phyloP scores from a whole-genome alignment of 1,140 invertebrate genomes.

The Diorhabda elongata region DNA sequence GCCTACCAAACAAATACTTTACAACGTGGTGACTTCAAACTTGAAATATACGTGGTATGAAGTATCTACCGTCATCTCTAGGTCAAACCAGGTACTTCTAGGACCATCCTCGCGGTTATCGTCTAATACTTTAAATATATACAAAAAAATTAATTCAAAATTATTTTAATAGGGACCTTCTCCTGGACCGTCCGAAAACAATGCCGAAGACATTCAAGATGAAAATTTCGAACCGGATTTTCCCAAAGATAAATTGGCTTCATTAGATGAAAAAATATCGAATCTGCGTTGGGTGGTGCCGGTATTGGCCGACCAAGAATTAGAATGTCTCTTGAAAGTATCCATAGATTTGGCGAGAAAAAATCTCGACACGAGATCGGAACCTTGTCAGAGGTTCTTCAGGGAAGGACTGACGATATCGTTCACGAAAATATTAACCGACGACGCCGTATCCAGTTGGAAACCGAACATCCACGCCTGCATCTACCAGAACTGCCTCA shows the following conservation, averaged over 20 bases:
- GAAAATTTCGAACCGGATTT: conserved; percentile 67
- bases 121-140: neutral
- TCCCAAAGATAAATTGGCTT: conserved; percentile 78
- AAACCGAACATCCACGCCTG: conserved; percentile 95
- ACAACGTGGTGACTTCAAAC: too few species aligned
- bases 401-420: conserved; percentile 90
- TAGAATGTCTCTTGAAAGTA: conserved; percentile 86
- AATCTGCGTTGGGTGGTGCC: conserved; percentile 95
- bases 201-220: conserved; percentile 48
- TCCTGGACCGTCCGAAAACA: conserved; percentile 50
- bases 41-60: too few species aligned
- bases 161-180: conserved; percentile 17
- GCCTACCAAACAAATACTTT: too few species aligned
- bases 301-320: conserved; percentile 91
- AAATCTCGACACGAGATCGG: conserved; percentile 83
- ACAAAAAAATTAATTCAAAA: neutral
- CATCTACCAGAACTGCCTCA: conserved; percentile 89
- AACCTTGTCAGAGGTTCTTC: conserved; percentile 92
- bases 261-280: conserved; percentile 92
- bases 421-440: conserved; percentile 96
- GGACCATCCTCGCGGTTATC: too few species aligned
- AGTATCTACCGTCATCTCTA: too few species aligned
- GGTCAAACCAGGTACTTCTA: too few species aligned
- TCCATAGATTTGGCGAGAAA: conserved; percentile 80
- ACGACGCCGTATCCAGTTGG: conserved; percentile 97